Percentiles rank a stretch among this genome's conserved stretches.
Evolutionary conservation across 2,113 vertebrate genomes (phyloP).

Genomic region (Cricetomys ansorgei): DNA sequence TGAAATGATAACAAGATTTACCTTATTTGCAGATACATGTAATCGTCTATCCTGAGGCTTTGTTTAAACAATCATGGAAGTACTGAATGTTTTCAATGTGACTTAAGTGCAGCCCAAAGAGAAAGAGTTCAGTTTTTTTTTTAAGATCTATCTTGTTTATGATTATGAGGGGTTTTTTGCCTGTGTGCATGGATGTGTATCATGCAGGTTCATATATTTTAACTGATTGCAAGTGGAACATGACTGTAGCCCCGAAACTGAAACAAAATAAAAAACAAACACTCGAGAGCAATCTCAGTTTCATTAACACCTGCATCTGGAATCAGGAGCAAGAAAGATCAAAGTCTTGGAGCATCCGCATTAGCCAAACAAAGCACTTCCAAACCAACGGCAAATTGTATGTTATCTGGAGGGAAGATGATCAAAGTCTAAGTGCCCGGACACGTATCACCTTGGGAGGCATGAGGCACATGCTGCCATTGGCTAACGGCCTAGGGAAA

Average conservation of each 20-base stretch:
- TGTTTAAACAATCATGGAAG: not conserved
- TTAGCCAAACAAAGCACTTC: not conserved
- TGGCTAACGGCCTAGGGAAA: not conserved
- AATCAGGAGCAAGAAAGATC: conserved; percentile 4
- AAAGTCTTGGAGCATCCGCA: not conserved
- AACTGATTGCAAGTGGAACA: not conserved
- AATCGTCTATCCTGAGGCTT: not conserved
- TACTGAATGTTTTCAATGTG: not conserved
- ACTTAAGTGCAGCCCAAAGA: not conserved
- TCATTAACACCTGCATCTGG: not conserved
- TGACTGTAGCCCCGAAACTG: not conserved
- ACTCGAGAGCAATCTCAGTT: not conserved
- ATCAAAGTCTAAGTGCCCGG: not conserved
- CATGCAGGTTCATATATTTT: not conserved
- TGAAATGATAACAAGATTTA: conserved; percentile 14
- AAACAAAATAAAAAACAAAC: not conserved
- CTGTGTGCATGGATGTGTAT: not conserved
- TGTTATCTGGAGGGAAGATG: not conserved
- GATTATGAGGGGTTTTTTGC: not conserved
- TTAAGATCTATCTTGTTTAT: not conserved
- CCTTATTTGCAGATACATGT: not conserved
- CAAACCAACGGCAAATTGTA: not conserved
- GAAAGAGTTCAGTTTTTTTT: not conserved
- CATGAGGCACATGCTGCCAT: rapidly evolving
- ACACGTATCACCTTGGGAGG: not conserved